Conservation (phyloP, 2,113 vertebrate genomes). For the Tachysurus fulvidraco region DNA sequence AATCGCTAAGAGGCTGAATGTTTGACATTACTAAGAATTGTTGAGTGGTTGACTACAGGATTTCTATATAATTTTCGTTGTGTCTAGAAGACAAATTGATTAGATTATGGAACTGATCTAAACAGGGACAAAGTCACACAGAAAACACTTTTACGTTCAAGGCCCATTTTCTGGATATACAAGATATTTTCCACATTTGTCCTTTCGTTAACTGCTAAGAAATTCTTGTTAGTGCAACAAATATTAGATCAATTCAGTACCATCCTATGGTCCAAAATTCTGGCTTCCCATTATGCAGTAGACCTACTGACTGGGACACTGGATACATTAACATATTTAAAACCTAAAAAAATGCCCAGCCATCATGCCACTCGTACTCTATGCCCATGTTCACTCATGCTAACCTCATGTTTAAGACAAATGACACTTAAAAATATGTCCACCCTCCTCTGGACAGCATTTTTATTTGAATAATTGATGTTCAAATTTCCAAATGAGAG, state of each 20-base stretch:
- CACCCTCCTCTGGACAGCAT: background rate
- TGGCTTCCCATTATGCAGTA: background rate
- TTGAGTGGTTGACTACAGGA: background rate
- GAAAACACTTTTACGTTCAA: background rate
- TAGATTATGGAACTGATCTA: background rate
- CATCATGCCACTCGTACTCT: background rate
- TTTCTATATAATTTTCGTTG: background rate
- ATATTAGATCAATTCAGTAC: background rate
- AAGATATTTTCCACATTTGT: background rate
- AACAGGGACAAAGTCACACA: background rate
- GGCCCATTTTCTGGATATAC: background rate
- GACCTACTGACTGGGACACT: background rate
- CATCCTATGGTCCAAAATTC: background rate
- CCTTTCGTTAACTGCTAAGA: background rate
- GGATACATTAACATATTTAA: background rate
- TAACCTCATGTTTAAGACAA: background rate
- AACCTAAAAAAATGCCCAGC: no score
- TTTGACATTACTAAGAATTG: background rate
- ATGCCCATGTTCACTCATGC: background rate
- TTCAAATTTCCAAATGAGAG: background rate
- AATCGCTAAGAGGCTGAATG: background rate
- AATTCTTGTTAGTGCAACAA: background rate
- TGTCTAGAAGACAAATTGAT: background rate
- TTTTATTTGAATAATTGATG: background rate
- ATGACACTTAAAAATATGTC: background rate